These are phyloP conservation scores for Liopterus haemorrhoidalis DNA, from an alignment of 2,888 invertebrate species.

Conservation along the genomic window DNA sequence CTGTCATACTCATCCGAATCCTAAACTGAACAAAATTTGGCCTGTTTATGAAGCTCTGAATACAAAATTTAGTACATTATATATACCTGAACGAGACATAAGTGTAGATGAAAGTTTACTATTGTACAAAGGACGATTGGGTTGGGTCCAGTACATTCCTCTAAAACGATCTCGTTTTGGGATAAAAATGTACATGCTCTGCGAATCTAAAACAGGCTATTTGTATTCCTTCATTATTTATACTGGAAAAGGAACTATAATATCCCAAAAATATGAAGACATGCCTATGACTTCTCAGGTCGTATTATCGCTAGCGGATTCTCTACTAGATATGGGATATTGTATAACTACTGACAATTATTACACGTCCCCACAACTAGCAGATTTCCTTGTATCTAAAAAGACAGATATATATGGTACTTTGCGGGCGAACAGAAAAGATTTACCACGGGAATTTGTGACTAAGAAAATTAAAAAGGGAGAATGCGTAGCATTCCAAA, in stretches of 20 bases:
- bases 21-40: conserved; percentile 28
- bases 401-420: conserved; percentile 5
- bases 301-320: conserved; percentile 11
- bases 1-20: conserved; percentile 15
- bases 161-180: conserved; percentile 36
- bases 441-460: neutral
- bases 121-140: conserved; percentile 34
- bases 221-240: conserved; percentile 33
- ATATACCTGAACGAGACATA: conserved; percentile 28
- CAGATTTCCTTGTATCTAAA: conserved; percentile 1
- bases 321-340: conserved; percentile 11
- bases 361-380: conserved; percentile 10
- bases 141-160: conserved; percentile 37
- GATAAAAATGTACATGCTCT: conserved; percentile 36
- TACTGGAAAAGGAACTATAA: conserved; percentile 27
- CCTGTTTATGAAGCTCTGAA: conserved; percentile 21
- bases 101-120: conserved; percentile 35
- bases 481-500: neutral
- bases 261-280: conserved; percentile 12
- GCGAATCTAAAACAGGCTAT: conserved; percentile 36
- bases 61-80: conserved; percentile 15
- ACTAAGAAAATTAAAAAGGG: neutral
- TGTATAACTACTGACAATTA: conserved; percentile 6
- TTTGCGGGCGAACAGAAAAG: neutral
- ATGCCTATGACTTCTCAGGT: conserved; percentile 16